These are phyloP conservation scores for Aphyosemion australe DNA, from an alignment of 2,113 vertebrate genomes.

Conservation along the genomic window DNA sequence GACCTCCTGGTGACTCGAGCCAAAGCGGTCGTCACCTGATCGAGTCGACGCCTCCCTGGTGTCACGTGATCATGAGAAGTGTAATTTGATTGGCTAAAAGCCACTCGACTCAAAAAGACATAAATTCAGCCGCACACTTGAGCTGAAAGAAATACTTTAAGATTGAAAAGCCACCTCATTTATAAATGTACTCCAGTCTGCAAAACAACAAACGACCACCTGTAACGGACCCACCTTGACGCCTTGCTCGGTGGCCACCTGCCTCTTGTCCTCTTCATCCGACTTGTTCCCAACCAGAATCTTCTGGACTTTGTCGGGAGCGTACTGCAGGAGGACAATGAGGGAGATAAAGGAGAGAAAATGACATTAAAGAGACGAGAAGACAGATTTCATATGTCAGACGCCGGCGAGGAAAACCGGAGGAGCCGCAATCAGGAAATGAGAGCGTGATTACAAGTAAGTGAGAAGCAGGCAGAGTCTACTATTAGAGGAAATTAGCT, in stretches of 20 bases:
- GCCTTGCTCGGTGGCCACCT: constrained; percentile 93
- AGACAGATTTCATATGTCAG: constrained; percentile 47
- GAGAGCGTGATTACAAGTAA: constrained; percentile 41
- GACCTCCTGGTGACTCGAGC: too few relatives aligned
- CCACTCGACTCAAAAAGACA: too few relatives aligned
- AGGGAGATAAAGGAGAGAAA: constrained; percentile 4
- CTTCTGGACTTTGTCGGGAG: constrained; percentile 93
- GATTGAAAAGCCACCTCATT: too few relatives aligned
- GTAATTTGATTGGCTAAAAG: too few relatives aligned
- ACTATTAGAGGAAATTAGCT: constrained; percentile 55
- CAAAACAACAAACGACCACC: too few relatives aligned
- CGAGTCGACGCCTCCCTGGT: too few relatives aligned
- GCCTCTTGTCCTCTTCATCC: constrained; percentile 92
- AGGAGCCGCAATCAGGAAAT: constrained; percentile 52
- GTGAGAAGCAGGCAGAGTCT: constrained; percentile 29
- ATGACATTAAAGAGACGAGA: constrained; percentile 9
- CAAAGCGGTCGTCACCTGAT: too few relatives aligned
- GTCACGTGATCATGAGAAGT: too few relatives aligned
- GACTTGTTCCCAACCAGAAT: constrained; percentile 96
- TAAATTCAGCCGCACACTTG: too few relatives aligned
- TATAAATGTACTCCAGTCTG: too few relatives aligned
- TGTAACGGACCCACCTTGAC: constrained; percentile 82
- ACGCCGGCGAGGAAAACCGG: constrained; percentile 21
- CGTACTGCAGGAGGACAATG: constrained; percentile 80
- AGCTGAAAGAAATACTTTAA: too few relatives aligned